A percentile compares a stretch with the other conserved stretches of the same genome.
These are phyloP conservation scores for Epistrophe grossulariae DNA, from an alignment of 2,888 invertebrate genomes.

Conservation along the genomic window DNA sequence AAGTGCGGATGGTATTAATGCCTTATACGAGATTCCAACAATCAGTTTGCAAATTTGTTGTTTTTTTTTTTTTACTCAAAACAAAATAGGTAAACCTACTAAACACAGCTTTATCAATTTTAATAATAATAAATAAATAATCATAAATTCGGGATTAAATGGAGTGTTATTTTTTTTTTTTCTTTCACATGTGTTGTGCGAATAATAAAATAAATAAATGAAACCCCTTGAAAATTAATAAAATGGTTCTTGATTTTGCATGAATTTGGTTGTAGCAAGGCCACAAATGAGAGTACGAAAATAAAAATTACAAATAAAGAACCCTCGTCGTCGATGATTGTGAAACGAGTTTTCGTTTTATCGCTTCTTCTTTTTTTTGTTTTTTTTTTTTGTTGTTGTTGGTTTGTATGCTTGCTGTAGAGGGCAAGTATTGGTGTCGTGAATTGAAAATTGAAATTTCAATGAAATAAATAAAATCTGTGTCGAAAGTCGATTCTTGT, in stretches of 20 bases:
- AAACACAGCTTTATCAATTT: neutral
- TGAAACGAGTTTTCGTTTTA: constrained; percentile 55
- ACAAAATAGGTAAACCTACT: constrained; percentile 9
- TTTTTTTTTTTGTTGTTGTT: constrained; percentile 35
- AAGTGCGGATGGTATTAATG: neutral
- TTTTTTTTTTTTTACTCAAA: neutral
- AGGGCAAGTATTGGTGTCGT: constrained; percentile 6
- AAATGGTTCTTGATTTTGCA: constrained; percentile 28
- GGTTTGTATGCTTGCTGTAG: constrained; percentile 6
- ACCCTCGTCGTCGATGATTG: constrained; percentile 29
- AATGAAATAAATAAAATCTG: neutral
- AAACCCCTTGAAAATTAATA: neutral
- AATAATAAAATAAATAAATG: neutral
- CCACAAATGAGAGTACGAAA: constrained; percentile 31
- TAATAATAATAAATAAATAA: neutral
- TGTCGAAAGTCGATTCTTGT: neutral
- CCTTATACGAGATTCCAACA: neutral
- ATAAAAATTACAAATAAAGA: constrained; percentile 20
- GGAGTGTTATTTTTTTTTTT: neutral
- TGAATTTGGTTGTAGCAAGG: constrained; percentile 41
- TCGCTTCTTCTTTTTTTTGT: constrained; percentile 33
- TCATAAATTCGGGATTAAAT: constrained; percentile 26
- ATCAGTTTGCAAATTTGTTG: neutral
- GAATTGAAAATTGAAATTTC: neutral
- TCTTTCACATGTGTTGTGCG: constrained; percentile 4